Base-by-base conservation (phyloP, 2,113 vertebrate species). In the Pteronura brasiliensis region DNA sequence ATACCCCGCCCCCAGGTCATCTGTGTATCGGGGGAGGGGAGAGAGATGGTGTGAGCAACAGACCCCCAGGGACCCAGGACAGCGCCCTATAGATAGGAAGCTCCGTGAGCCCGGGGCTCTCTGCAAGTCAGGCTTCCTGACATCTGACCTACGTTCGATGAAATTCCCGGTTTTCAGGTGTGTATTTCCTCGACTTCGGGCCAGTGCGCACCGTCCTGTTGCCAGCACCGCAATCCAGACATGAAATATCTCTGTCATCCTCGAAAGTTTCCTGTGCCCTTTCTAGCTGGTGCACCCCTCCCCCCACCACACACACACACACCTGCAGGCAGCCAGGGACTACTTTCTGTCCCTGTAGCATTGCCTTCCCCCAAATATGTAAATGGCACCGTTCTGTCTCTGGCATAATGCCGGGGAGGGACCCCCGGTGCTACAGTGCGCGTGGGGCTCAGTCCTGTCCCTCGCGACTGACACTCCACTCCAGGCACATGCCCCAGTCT, bases 381-480 rank as follows among this genome's bases (percentile, higher is more conserved):
- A 57, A 12, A 7, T 5, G 47, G 44, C 59, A 1, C 36, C 34
- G 44, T 27, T 47, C n/a, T 14, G 18, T 4, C 44, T 79, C 47
- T 27, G 36, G 14, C 9, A 0, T 1, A 8, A n/a, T 3, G 49
- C 47, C 52, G 15, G 2, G 0, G 47, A 9, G 76, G 52, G 52
- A 52, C 1, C 12, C 1, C 1, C 18, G 4, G 1, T 0, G 1
- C 21, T 14, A 6, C 0, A 2, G 0, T 1, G 0, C 2, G 0
- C 3, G 5, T 23, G 57, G 1, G 6, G 0, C 7, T 17, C 29
- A 52, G 0, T 9, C 17, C 59, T 84, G 49, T 59, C 55, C 14
- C 1, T 0, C 27, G n/a, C 5, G 79, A 74, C 20, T 31, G 21
- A 27, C 10, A 4, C 1, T 31, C 10, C 6, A 0, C 4, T 6